Evolutionary conservation across 2,888 invertebrate genomes (phyloP).

Genomic region (Eupithecia subumbrata): DNA sequence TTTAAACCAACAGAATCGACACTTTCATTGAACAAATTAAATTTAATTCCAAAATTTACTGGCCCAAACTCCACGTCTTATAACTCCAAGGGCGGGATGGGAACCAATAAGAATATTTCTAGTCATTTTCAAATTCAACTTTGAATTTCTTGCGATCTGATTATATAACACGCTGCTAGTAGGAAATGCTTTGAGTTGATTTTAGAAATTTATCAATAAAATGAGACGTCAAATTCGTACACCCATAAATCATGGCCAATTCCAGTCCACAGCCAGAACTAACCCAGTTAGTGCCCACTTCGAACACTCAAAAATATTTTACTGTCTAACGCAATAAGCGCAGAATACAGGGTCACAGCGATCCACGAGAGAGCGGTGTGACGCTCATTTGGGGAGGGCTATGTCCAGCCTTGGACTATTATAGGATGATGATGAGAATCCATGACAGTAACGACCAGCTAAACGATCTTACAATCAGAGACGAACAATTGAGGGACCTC

Average conservation of each 20-base stretch:
- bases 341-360: neutral
- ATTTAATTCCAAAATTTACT: no score
- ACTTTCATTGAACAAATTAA: no score
- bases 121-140: neutral
- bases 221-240: neutral
- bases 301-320: constrained; percentile 66
- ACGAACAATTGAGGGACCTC: no score
- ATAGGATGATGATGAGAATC: neutral
- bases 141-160: neutral
- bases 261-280: constrained; percentile 23
- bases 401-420: neutral
- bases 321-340: constrained; percentile 63
- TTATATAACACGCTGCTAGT: neutral
- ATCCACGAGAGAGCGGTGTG: neutral
- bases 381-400: neutral
- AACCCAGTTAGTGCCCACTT: constrained; percentile 52
- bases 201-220: neutral
- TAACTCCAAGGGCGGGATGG: no score
- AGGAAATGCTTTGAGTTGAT: neutral
- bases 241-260: constrained; percentile 20
- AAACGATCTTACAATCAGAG: no score
- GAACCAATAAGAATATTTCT: neutral
- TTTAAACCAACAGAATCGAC: neutral
- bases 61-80: no score
- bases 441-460: no score